These are phyloP conservation scores for Embiotoca jacksoni DNA, from an alignment of 2,113 vertebrate species.

Conservation along the genomic window DNA sequence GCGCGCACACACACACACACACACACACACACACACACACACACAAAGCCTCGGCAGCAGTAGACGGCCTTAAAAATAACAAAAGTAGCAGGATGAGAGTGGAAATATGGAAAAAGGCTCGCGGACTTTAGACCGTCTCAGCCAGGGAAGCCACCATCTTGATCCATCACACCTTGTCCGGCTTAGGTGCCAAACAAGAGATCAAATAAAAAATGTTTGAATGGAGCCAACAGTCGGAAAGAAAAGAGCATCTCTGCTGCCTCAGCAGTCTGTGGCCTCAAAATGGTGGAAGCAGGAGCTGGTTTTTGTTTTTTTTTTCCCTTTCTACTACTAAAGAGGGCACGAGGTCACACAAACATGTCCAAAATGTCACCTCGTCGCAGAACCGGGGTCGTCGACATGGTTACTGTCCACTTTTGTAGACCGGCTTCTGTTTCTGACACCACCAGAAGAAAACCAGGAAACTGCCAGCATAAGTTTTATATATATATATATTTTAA, in stretches of 20 bases:
- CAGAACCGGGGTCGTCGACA: conserved; percentile 8
- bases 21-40: too few species aligned
- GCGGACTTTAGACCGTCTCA: conserved; percentile 15
- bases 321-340: conserved; percentile 9
- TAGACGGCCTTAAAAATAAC: background rate
- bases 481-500: too few species aligned
- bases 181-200: conserved; percentile 26
- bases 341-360: conserved; percentile 46
- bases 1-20: background rate
- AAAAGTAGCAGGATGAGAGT: background rate
- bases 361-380: conserved; percentile 33
- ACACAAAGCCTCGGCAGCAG: background rate
- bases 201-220: background rate
- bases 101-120: conserved; percentile 22
- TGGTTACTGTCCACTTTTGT: background rate
- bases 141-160: conserved; percentile 36
- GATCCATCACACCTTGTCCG: conserved; percentile 39
- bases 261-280: conserved; percentile 53
- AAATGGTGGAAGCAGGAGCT: conserved; percentile 53
- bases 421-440: background rate
- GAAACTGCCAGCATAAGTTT: too few species aligned
- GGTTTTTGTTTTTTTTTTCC: background rate
- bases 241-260: conserved; percentile 34
- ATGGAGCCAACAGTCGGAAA: background rate
- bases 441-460: background rate